Base-by-base conservation (phyloP, 2,888 invertebrate genomes). In the Mythimna ferrago region DNA sequence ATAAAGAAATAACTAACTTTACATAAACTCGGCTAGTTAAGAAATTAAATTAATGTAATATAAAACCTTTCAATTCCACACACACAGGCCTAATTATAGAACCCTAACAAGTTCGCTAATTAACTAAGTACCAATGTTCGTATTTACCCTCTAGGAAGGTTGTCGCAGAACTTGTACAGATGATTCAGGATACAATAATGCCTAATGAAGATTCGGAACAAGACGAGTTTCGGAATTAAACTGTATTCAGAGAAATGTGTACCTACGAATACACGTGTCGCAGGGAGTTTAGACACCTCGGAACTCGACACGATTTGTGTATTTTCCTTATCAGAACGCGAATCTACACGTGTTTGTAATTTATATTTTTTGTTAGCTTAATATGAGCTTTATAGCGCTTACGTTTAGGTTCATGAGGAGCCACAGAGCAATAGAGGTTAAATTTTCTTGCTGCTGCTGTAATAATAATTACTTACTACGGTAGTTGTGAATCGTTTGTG, bases 181-280 rank as follows among this genome's bases (percentile, higher is more conserved):
- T 82, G 57, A 77, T 71, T 72, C 54, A 70, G 32, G 53, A 61
- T 62, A 80, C 71, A 78, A 82, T 82, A 58, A 73, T 58, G 51
- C 58, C 68, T 85, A 85, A 86, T 73, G 85, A 82, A 80, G 72
- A 76, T 80, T 73, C 64, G 74, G 66, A 64, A 68, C 66, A 70
- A 60, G 73, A 41, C 65, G 64, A 76, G 48, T 38, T 73, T 73
- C 66, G 66, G 82, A 89, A 90, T 89, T 86, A 88, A 87, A 87
- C 84, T 81, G 82, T 86, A 86, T 88, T 85, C 82, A 84, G 81
- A 81, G 82, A 83, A 87, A 89, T 88, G 86, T 87, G 80, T 79
- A 9, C 38, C 9, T 38, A 70, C 32, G 71, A 63, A 53, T 38
- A 60, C 32, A 69, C 71, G 76, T 66, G 56, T 66, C 14, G 32